Conservation (phyloP, 2,113 vertebrate genomes). For the Cyanoramphus novaezelandiae region DNA sequence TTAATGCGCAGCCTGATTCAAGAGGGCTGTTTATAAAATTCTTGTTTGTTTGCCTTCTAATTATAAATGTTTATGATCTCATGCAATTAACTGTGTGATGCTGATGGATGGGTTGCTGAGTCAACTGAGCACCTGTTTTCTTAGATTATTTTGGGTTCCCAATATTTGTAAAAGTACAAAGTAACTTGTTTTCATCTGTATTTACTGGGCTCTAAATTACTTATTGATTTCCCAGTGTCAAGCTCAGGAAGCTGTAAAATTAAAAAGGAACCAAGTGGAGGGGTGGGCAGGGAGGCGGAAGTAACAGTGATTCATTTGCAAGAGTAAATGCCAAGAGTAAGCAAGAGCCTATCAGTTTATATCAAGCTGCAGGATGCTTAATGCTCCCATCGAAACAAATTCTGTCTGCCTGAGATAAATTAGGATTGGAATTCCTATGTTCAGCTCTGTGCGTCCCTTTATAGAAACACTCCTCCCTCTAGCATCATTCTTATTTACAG, state of each 20-base stretch:
- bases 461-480: background rate
- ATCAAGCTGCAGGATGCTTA: background rate
- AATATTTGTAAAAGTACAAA: conserved; percentile 70
- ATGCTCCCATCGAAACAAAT: background rate
- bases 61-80: conserved; percentile 71
- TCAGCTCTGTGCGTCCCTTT: background rate
- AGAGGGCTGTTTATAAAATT: conserved; percentile 71
- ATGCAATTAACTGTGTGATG: conserved; percentile 73
- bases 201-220: conserved; percentile 74
- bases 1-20: conserved; percentile 69
- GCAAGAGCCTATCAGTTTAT: background rate
- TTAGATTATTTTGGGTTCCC: conserved; percentile 69
- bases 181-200: conserved; percentile 60
- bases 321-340: conserved; percentile 23
- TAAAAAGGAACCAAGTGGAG: conserved; percentile 56
- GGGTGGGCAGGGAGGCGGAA: conserved; percentile 28
- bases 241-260: conserved; percentile 69
- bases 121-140: conserved; percentile 68
- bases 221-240: conserved; percentile 78
- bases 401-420: conserved; percentile 10
- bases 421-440: background rate
- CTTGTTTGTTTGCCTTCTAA: conserved; percentile 70
- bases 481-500: background rate
- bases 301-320: conserved; percentile 47
- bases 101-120: conserved; percentile 68